Evolutionary conservation across 2,113 vertebrate genomes (phyloP).

Genomic region (Ceyx cyanopectus): DNA sequence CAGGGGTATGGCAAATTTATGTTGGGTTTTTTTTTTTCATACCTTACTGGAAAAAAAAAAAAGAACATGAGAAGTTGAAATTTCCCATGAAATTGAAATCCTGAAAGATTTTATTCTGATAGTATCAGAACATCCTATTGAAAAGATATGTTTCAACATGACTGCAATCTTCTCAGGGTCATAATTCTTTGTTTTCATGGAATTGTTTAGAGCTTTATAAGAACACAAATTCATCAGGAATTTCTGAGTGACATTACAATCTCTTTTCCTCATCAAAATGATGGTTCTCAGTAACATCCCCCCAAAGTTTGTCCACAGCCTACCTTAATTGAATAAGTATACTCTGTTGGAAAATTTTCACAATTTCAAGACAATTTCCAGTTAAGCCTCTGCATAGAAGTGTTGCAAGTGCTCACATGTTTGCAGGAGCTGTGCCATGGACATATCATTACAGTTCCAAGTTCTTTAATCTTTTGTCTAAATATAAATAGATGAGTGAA

Average conservation of each 20-base stretch:
- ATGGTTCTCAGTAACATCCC: neutral
- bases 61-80: neutral
- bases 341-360: neutral
- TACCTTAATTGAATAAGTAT: neutral
- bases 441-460: slow-evolving; percentile 22
- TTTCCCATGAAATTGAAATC: slow-evolving; percentile 6
- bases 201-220: neutral
- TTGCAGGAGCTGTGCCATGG: neutral
- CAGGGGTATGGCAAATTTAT: neutral
- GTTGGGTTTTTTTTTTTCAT: neutral
- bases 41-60: neutral
- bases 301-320: neutral
- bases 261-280: neutral
- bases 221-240: neutral
- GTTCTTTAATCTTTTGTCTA: slow-evolving; percentile 62
- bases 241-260: neutral
- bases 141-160: neutral
- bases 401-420: slow-evolving; percentile 13
- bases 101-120: neutral
- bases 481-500: slow-evolving; percentile 69
- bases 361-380: slow-evolving; percentile 1
- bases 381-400: neutral
- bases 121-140: neutral
- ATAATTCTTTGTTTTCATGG: neutral
- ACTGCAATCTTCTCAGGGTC: neutral